phyloP scores from a whole-genome alignment of 2,113 vertebrate genomes.

The Neotragus moschatus region DNA sequence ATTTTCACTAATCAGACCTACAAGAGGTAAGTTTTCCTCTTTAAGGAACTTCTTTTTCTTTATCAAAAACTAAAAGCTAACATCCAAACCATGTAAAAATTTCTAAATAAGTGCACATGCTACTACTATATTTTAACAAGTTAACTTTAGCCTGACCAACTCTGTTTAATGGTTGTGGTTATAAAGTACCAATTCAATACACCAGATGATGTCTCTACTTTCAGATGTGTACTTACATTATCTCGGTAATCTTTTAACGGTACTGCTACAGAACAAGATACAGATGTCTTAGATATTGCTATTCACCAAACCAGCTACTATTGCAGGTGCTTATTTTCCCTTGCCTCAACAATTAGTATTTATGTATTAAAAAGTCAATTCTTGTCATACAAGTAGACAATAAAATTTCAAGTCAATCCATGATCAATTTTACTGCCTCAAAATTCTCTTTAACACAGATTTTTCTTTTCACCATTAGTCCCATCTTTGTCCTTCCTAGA shows the following conservation, averaged over 20 bases:
- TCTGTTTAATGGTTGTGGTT: not conserved
- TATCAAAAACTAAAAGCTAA: slow-evolving; percentile 4
- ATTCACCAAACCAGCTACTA: not conserved
- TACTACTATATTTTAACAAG: not conserved
- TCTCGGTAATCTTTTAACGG: not conserved
- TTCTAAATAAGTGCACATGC: not conserved
- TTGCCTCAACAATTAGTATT: not conserved
- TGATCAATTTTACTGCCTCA: not conserved
- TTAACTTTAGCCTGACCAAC: not conserved
- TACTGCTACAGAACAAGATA: not conserved
- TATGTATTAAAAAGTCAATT: not conserved
- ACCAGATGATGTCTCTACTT: not conserved
- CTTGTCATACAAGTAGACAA: not conserved
- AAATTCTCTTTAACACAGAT: not conserved
- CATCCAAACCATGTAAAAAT: not conserved
- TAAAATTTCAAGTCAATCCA: not conserved
- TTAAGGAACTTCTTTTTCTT: not conserved
- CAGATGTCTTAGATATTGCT: not conserved
- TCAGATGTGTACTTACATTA: not conserved
- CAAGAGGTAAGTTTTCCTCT: not conserved
- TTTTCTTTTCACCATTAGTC: not conserved
- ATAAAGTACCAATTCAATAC: not conserved
- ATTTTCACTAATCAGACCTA: slow-evolving; percentile 15
- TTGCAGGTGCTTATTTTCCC: not conserved
- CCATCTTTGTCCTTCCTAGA: not conserved